phyloP scores from a whole-genome alignment of 2,888 invertebrate genomes.

The Eurois occulta region DNA sequence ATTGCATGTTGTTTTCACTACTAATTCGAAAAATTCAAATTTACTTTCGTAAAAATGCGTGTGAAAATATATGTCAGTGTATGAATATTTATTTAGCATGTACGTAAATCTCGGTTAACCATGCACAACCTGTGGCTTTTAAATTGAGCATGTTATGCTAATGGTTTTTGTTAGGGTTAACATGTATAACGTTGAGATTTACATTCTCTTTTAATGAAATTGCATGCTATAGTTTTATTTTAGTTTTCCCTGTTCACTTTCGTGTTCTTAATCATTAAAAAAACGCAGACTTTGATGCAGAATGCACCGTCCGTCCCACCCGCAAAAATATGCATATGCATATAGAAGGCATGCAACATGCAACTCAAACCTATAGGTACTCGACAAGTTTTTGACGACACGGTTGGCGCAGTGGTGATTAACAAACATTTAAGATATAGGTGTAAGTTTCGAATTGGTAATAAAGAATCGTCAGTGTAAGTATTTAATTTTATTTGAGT shows the following conservation, averaged over 20 bases:
- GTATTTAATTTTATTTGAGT: no score
- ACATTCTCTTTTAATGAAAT: background rate
- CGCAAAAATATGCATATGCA: background rate
- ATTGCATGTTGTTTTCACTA: background rate
- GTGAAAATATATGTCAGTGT: slow-evolving; percentile 13
- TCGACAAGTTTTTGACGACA: no score
- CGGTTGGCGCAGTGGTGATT: no score
- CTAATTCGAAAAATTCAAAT: slow-evolving; percentile 1
- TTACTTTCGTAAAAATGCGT: slow-evolving; percentile 7
- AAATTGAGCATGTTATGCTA: slow-evolving; percentile 45
- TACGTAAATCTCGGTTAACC: slow-evolving; percentile 28
- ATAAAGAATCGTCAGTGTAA: no score
- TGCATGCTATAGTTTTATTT: background rate
- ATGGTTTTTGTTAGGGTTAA: slow-evolving; percentile 47
- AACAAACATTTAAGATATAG: no score
- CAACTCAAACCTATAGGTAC: background rate
- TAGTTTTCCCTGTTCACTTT: background rate
- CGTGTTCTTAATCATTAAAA: background rate
- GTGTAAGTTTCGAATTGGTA: no score
- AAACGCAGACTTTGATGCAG: background rate
- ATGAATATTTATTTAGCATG: slow-evolving; percentile 37
- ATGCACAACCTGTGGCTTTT: slow-evolving; percentile 43
- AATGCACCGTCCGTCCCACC: background rate
- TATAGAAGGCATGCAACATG: background rate
- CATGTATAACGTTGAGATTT: background rate